phyloP scores from a whole-genome alignment of 2,113 vertebrate genomes.

The Morone chrysops region DNA sequence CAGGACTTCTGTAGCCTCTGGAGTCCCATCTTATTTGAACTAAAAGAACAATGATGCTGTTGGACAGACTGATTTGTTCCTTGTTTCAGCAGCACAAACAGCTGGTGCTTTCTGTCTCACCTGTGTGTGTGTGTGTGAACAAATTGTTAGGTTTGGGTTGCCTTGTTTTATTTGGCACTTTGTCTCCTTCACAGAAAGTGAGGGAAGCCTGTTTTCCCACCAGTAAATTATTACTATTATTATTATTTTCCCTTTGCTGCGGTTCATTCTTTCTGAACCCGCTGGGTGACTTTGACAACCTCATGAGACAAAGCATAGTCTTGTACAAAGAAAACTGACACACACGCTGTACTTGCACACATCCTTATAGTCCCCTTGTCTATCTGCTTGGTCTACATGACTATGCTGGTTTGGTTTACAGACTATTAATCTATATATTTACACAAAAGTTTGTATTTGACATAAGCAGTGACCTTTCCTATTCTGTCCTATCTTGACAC shows the following conservation, averaged over 20 bases:
- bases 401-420: background rate
- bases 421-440: background rate
- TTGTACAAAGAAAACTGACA: background rate
- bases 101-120: slow-evolving; percentile 11
- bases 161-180: slow-evolving; percentile 35
- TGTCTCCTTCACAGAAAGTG: slow-evolving; percentile 19
- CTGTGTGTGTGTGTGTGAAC: slow-evolving; percentile 26
- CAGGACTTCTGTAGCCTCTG: background rate
- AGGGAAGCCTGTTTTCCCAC: slow-evolving; percentile 28
- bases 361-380: background rate
- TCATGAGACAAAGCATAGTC: slow-evolving; percentile 32
- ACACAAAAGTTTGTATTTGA: background rate
- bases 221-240: slow-evolving; percentile 22
- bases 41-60: background rate
- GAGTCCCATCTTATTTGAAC: background rate
- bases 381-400: background rate
- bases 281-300: slow-evolving; percentile 41
- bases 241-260: background rate
- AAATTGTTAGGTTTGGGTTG: slow-evolving; percentile 4
- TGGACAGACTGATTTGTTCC: slow-evolving; percentile 7
- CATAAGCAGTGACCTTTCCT: background rate
- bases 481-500: background rate
- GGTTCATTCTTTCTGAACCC: slow-evolving; percentile 45
- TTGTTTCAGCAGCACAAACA: background rate
- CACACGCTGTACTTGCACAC: background rate